Evolutionary conservation across 2,797 vertebrate genomes (phyloP).

Genomic region (Phoebastria nigripes): DNA sequence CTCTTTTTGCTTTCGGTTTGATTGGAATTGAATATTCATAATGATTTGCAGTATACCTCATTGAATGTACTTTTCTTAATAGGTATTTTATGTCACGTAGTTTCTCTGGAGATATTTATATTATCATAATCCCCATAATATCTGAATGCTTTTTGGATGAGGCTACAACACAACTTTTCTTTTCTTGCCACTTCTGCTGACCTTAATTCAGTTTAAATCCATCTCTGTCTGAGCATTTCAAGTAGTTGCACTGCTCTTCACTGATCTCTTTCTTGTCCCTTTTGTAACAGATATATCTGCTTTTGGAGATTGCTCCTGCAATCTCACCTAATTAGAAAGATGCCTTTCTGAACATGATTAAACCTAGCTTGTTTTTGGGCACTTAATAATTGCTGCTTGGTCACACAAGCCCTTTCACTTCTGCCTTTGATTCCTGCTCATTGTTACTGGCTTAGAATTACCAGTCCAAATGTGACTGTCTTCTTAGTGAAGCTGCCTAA

Average conservation of each 20-base stretch:
- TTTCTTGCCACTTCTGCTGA: neutral
- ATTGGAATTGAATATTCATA: constrained; percentile 29
- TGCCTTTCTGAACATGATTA: neutral
- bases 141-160: neutral
- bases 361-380: neutral
- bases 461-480: neutral
- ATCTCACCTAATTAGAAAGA: neutral
- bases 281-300: neutral
- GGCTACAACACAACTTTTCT: neutral
- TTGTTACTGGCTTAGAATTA: neutral
- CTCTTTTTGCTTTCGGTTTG: neutral
- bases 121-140: neutral
- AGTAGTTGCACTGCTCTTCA: neutral
- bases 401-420: neutral
- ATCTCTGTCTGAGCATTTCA: neutral
- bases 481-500: neutral
- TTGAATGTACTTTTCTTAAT: neutral
- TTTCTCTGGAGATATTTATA: neutral
- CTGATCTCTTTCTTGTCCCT: neutral
- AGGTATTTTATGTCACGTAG: neutral
- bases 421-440: neutral
- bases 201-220: neutral
- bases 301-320: neutral
- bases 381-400: neutral
- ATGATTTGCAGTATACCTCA: neutral